A percentile compares a stretch with the other conserved stretches of the same genome.
These are phyloP conservation scores for Leptinotarsa juncta DNA, from an alignment of 2,888 invertebrate species.

Conservation along the genomic window DNA sequence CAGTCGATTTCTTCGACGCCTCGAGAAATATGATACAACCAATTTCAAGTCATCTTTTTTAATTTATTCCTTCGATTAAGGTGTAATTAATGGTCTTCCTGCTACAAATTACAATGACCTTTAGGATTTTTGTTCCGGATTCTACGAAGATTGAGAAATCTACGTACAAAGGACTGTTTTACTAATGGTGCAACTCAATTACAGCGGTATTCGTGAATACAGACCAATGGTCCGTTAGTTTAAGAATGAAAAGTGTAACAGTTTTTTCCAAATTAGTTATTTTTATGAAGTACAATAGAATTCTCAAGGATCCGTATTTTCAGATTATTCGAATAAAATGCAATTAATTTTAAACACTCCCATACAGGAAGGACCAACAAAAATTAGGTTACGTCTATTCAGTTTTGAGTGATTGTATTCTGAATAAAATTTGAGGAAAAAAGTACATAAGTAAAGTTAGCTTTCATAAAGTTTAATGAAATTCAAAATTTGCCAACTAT, in stretches of 20 bases:
- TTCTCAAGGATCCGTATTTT: not conserved
- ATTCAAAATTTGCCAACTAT: too few relatives aligned
- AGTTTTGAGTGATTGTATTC: too few relatives aligned
- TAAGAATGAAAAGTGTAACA: not conserved
- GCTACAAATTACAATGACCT: slow-evolving; percentile 16
- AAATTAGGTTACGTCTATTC: too few relatives aligned
- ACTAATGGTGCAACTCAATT: not conserved
- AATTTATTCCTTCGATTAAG: slow-evolving; percentile 14
- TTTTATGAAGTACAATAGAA: not conserved
- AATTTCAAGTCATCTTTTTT: slow-evolving; percentile 10
- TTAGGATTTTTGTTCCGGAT: slow-evolving; percentile 3
- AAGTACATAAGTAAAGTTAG: too few relatives aligned
- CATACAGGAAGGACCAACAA: too few relatives aligned
- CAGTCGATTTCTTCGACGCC: not conserved
- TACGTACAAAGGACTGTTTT: not conserved
- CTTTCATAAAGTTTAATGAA: too few relatives aligned
- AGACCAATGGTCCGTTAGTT: not conserved
- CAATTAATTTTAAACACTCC: not conserved
- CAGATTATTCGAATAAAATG: not conserved
- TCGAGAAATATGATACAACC: not conserved
- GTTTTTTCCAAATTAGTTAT: not conserved
- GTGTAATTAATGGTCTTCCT: slow-evolving; percentile 13
- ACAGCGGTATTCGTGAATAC: slow-evolving; percentile 1
- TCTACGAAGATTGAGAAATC: not conserved
- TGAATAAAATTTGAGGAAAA: too few relatives aligned